Evolutionary conservation across 2,113 vertebrate genomes (phyloP).

Genomic region (Chlorocebus sabaeus): DNA sequence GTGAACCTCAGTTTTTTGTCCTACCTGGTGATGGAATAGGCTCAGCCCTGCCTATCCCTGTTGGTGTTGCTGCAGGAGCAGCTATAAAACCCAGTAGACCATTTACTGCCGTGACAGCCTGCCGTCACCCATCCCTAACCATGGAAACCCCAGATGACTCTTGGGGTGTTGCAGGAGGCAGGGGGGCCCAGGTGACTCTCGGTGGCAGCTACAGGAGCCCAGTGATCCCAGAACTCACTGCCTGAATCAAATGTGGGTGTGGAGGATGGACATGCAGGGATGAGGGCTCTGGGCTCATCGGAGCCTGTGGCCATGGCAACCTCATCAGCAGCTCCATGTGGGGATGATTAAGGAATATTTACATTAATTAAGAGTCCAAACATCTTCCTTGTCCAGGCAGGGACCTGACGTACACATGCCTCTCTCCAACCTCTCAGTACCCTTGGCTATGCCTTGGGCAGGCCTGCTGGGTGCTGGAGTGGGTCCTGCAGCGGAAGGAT

Average conservation of each 20-base stretch:
- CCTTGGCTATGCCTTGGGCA: neutral
- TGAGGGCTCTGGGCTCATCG: neutral
- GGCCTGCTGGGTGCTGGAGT: neutral
- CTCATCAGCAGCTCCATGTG: neutral
- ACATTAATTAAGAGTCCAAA: slow-evolving; percentile 19
- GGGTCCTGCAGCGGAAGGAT: too few relatives aligned
- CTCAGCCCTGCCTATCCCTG: neutral
- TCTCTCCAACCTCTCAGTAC: neutral
- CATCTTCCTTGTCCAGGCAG: neutral
- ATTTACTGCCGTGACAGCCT: fast-evolving
- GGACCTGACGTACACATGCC: neutral
- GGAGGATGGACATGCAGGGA: neutral
- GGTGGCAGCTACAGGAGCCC: neutral
- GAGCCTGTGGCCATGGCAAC: slow-evolving; percentile 41
- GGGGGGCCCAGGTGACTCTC: neutral
- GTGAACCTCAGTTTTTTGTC: neutral
- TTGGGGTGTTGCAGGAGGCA: neutral
- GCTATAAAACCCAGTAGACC: neutral
- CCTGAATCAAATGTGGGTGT: neutral
- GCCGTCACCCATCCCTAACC: neutral
- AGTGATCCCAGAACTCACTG: neutral
- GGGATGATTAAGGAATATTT: slow-evolving; percentile 39
- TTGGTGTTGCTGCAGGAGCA: neutral
- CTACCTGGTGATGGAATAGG: neutral
- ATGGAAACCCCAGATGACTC: neutral